Base-by-base conservation (phyloP, 2,888 invertebrate genomes). In the Cataglyphis albicans region DNA sequence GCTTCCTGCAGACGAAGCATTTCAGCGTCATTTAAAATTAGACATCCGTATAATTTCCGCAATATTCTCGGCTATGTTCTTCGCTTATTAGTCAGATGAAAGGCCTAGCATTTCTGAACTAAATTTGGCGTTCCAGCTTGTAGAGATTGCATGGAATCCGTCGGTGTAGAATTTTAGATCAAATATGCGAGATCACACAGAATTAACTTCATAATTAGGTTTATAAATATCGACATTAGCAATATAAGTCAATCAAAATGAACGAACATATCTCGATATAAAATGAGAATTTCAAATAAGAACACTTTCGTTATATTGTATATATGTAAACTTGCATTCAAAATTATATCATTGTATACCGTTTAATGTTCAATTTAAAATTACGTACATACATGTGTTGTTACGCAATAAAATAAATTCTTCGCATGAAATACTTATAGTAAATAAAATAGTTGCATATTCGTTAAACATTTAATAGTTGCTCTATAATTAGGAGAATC, bases 401-500 rank as follows among this genome's bases (percentile, higher is more conserved):
- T 29, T 25, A 25, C 44, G 1, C 2, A 59, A 5, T 25, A 59
- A 32, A 18, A 70, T 59, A 15, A 59, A 68, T 59, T 44, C 12
- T 9, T 41, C 3, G 38, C 6, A 18, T 10, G 21, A 44, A 44
- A 78, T 44, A 65, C 68, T 41, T n/a, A n/a, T n/a, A n/a, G n/a
- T n/a, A n/a, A n/a, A n/a, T n/a, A n/a, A n/a, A n/a, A n/a, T n/a
- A 57, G 44, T 44, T 5, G 25, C 44, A 41, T 55, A 29, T 59
- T 64, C 10, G 41, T 61, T 18, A 48, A 70, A 59, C 21, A 44
- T 35, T 70, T 32, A 18, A 32, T 32, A 57, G 29, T 59, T 57
- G 57, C 6, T 12, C 21, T 35, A 52, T 59, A 68, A 80, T 68
- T 80, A 70, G 25, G 70, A 59, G n/a, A 44, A 70, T 70, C n/a